These are phyloP conservation scores for Mus pahari DNA, from an alignment of 2,113 vertebrate genomes.

Conservation along the genomic window DNA sequence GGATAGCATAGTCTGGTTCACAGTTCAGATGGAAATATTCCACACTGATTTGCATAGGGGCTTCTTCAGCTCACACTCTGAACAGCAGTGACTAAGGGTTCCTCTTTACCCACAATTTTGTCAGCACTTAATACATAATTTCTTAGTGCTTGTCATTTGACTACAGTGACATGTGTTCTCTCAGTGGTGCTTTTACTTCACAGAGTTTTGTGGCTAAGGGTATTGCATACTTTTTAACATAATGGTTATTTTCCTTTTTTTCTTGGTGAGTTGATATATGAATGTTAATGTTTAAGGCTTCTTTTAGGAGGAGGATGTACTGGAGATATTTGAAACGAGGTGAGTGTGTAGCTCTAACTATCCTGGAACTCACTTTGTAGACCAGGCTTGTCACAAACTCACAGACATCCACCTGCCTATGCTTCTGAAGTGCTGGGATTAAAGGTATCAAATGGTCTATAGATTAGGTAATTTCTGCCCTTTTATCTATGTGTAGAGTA, in stretches of 20 bases:
- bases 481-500: not conserved
- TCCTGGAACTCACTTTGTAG: not conserved
- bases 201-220: not conserved
- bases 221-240: not conserved
- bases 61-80: not conserved
- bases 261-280: not conserved
- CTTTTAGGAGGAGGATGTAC: not conserved
- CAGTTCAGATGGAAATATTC: not conserved
- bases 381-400: not conserved
- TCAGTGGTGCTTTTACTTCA: not conserved
- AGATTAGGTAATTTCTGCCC: not conserved
- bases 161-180: not conserved
- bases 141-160: not conserved
- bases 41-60: not conserved
- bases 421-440: not conserved
- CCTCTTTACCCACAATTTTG: not conserved
- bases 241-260: not conserved
- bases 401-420: not conserved
- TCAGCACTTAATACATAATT: not conserved
- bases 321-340: not conserved
- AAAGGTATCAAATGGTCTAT: too few species aligned
- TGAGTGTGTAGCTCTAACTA: not conserved
- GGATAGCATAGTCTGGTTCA: not conserved
- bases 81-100: not conserved
- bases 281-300: not conserved